Base-by-base conservation (phyloP, 2,888 invertebrate genomes). In the Tetramorium bicarinatum region DNA sequence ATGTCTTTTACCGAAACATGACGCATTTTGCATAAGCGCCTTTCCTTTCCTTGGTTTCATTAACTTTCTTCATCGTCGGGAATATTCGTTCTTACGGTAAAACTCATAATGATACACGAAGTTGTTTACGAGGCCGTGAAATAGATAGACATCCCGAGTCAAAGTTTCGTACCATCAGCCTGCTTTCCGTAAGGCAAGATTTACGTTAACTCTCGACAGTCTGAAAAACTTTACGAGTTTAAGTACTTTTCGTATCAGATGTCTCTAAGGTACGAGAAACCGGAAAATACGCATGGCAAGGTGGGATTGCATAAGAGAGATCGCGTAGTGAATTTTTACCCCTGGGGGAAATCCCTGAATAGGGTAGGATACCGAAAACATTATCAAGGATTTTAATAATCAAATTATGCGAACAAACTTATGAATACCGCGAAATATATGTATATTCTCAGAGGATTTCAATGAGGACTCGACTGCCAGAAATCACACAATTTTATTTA, bases 231-330 rank as follows among this genome's bases (percentile, higher is more conserved):
- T 91, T 84, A 67, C 84, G 84, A 91, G 88, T 91, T 92, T 92
- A 89, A 92, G 91, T 89, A 91, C 88, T 91, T 88, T 85, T 83
- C 86, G 89, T 91, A 91, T 91, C 90, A 85, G 88, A 91, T 87
- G 89, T 91, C 89, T 87, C 89, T 47, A 74, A 87, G 90, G 88
- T 80, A 71, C 79, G 34, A 47, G 44, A 34, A 71, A 82, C 83
- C 77, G 71, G 80, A 79, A 82, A 81, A 84, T 86, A 75, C 82
- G 75, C 80, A 79, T 75, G 64, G 66, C 80, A 82, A 85, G 74
- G 29, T 74, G 71, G 80, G 67, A 83, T 75, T 79, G 85, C 85
- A 69, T 69, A 83, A 84, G 82, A 74, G 59, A 82, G 56, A 67
- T 75, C 47, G 34, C 29, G n/a, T 34, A 49, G 21, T 61, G 44